Evolutionary conservation across 2,888 invertebrate species (phyloP).

Genomic region (Galerucella nymphaeae): DNA sequence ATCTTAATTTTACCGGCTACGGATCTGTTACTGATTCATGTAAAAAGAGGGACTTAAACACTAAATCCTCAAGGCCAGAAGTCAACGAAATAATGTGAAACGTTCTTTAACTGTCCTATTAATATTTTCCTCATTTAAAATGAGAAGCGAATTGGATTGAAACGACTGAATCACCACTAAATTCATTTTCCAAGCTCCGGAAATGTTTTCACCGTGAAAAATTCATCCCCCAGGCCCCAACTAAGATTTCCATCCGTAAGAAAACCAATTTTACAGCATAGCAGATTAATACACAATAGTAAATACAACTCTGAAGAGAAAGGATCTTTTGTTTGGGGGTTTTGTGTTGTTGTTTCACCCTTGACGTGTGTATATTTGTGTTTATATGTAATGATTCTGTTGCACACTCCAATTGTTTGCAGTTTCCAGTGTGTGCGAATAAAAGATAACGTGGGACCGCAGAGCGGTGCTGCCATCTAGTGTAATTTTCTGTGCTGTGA

Average conservation of each 20-base stretch:
- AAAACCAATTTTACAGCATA: slow-evolving; percentile 36
- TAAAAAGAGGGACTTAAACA: too few species aligned
- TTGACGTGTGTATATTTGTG: slow-evolving; percentile 41
- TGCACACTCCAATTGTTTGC: slow-evolving; percentile 53
- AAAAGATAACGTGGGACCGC: slow-evolving; percentile 43
- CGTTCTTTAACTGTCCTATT: too few species aligned
- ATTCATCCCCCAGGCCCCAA: slow-evolving; percentile 1
- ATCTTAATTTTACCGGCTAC: too few species aligned
- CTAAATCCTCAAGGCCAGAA: too few species aligned
- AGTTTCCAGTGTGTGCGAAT: slow-evolving; percentile 41
- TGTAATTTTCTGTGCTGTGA: slow-evolving; percentile 26
- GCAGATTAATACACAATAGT: slow-evolving; percentile 44
- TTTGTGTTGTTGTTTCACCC: slow-evolving; percentile 41
- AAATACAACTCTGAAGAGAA: slow-evolving; percentile 39
- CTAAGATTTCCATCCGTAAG: slow-evolving; percentile 17
- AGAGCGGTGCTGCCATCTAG: slow-evolving; percentile 20
- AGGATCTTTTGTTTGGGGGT: slow-evolving; percentile 36
- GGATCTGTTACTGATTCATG: too few species aligned
- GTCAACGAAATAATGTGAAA: too few species aligned
- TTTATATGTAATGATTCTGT: slow-evolving; percentile 48
- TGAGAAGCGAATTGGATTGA: neutral
- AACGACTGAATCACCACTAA: neutral
- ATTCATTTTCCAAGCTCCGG: neutral
- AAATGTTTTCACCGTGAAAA: neutral
- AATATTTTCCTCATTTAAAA: too few species aligned